Conservation (phyloP, 2,113 vertebrate species). For the Gambusia holbrooki region DNA sequence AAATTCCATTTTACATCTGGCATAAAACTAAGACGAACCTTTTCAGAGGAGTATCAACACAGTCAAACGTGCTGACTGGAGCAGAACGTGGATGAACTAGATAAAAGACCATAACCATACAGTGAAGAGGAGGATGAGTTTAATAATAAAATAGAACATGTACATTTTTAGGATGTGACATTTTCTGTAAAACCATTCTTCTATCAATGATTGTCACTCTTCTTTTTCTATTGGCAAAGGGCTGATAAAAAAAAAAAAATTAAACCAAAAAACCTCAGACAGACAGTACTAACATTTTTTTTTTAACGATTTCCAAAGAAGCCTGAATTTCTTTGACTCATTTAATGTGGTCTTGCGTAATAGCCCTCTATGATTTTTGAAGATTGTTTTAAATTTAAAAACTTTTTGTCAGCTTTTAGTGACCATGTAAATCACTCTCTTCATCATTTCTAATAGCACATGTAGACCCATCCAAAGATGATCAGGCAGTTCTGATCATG, state of each 20-base stretch:
- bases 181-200: constrained; percentile 17
- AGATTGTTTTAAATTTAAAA: not conserved
- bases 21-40: no score
- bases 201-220: constrained; percentile 53
- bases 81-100: constrained; percentile 2
- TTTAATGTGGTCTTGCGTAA: not conserved
- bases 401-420: not conserved
- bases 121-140: constrained; percentile 17
- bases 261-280: no score
- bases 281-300: not conserved
- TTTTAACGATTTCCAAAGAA: no score
- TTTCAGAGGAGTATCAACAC: no score
- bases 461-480: not conserved
- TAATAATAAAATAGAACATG: constrained; percentile 50
- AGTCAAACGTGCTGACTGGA: no score
- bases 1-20: no score
- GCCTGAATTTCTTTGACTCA: not conserved
- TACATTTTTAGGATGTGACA: constrained; percentile 9
- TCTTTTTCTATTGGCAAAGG: not conserved
- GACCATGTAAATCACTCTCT: no score
- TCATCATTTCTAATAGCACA: not conserved
- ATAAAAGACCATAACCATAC: constrained; percentile 28
- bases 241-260: not conserved
- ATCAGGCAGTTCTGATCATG: not conserved
- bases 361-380: not conserved